Conservation (phyloP, 2,113 vertebrate species). For the Mola mola region DNA sequence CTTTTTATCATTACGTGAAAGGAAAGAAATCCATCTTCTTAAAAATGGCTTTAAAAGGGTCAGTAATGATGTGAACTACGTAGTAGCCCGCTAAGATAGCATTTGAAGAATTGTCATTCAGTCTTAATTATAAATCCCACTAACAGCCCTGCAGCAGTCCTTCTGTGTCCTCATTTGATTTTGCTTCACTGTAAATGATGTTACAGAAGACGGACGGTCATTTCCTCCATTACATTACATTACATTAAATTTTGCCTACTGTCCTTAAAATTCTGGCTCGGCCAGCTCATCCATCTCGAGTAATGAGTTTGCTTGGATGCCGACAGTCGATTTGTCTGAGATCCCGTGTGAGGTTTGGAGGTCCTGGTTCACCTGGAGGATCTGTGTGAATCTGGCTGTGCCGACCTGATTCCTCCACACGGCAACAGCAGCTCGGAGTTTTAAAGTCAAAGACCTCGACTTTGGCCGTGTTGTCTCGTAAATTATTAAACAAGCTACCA, state of each 20-base stretch:
- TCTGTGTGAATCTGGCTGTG: conserved; percentile 31
- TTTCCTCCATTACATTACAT: conserved; percentile 16
- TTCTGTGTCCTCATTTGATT: conserved; percentile 1
- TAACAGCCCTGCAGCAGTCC: conserved; percentile 1
- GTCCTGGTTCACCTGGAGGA: conserved; percentile 44
- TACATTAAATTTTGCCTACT: conserved; percentile 4
- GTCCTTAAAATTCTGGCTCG: conserved; percentile 15
- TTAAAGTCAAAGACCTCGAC: too few species aligned
- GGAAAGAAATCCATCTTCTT: background rate
- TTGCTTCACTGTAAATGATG: conserved; percentile 1
- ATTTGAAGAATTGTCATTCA: too few species aligned
- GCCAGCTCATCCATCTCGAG: conserved; percentile 19
- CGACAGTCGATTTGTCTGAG: conserved; percentile 34
- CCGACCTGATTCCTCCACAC: conserved; percentile 2
- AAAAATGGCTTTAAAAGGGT: background rate
- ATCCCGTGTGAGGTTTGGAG: conserved; percentile 24
- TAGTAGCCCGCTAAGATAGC: too few species aligned
- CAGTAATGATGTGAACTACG: background rate
- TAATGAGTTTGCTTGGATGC: conserved; percentile 41
- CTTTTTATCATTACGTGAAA: background rate
- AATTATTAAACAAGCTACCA: too few species aligned
- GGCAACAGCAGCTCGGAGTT: background rate
- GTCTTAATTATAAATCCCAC: background rate
- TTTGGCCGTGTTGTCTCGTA: too few species aligned
- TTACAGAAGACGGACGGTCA: conserved; percentile 30